A percentile compares a stretch with the other conserved stretches of the same genome.
Evolutionary conservation across 2,113 vertebrate species (phyloP).

Genomic region (Eubucco bourcierii): DNA sequence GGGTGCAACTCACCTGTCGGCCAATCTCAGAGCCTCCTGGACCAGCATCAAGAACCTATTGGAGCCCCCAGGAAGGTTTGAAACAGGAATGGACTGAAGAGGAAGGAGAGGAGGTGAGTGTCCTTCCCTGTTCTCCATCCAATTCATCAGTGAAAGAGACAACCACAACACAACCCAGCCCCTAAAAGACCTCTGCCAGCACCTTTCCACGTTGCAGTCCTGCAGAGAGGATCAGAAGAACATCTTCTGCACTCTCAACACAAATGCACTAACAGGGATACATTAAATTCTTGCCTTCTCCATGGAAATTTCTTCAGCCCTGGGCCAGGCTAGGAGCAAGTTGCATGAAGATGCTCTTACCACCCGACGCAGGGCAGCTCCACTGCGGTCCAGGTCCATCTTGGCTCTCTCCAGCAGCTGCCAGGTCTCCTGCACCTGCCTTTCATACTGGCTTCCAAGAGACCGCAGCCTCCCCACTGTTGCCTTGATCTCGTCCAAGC

Average conservation of each 20-base stretch:
- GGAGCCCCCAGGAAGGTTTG: conserved; percentile 44
- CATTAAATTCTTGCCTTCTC: not conserved
- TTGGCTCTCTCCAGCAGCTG: conserved; percentile 74
- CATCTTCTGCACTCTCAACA: not conserved
- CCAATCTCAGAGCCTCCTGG: conserved; percentile 79
- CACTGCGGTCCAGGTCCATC: conserved; percentile 71
- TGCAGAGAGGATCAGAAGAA: not conserved
- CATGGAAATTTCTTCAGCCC: not conserved
- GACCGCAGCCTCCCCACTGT: not conserved
- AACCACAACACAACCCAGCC: accelerated
- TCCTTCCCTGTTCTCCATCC: not conserved
- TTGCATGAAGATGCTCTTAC: conserved; percentile 60
- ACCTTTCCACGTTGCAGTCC: not conserved
- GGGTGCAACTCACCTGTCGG: conserved; percentile 78
- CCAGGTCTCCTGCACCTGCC: conserved; percentile 65
- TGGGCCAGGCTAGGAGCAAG: accelerated
- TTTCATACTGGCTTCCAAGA: conserved; percentile 67
- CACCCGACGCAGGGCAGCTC: conserved; percentile 38
- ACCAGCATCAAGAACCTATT: conserved; percentile 75
- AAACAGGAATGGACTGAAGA: conserved; percentile 75
- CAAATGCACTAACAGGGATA: not conserved
- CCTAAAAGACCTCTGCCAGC: not conserved
- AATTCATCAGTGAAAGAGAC: not conserved
- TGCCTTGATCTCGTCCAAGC: conserved; percentile 71
- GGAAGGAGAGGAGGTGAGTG: not conserved